phyloP scores from a whole-genome alignment of 35 echinoderm and acorn worm genomes.

The Amphiura filiformis region DNA sequence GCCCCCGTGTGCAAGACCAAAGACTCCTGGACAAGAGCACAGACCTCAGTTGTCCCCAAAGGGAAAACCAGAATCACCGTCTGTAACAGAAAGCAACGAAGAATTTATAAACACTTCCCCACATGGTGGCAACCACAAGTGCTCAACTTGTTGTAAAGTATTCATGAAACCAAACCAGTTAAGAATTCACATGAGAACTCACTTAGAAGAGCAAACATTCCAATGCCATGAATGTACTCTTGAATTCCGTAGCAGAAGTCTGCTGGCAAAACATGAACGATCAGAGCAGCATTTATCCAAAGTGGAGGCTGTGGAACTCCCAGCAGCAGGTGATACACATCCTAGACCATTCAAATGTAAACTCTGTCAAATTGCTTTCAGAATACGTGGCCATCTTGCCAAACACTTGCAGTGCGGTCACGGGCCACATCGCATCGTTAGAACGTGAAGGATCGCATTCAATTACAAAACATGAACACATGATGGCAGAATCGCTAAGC shows the following conservation, averaged over 20 bases:
- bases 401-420: constrained; percentile 89
- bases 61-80: constrained; percentile 9
- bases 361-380: constrained; percentile 91
- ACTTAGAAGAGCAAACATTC: constrained; percentile 65
- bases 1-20: constrained; percentile 12
- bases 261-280: constrained; percentile 92
- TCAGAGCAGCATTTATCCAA: constrained; percentile 82
- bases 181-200: constrained; percentile 82
- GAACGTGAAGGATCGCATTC: constrained; percentile 79
- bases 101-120: constrained; percentile 25
- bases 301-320: constrained; percentile 93
- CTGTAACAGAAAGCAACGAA: background rate
- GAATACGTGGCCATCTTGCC: constrained; percentile 94
- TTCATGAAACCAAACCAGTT: constrained; percentile 97
- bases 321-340: constrained; percentile 61
- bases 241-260: constrained; percentile 64
- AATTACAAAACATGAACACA: constrained; percentile 46
- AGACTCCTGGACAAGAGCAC: constrained; percentile 22
- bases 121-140: constrained; percentile 68
- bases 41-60: constrained; percentile 1
- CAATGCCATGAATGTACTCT: constrained; percentile 81
- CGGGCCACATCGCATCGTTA: constrained; percentile 82
- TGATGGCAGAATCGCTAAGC: constrained; percentile 17
- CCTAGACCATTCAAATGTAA: constrained; percentile 98
- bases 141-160: constrained; percentile 68